Base-by-base conservation (phyloP, 2,888 invertebrate genomes). In the Meghimatium bilineatum region DNA sequence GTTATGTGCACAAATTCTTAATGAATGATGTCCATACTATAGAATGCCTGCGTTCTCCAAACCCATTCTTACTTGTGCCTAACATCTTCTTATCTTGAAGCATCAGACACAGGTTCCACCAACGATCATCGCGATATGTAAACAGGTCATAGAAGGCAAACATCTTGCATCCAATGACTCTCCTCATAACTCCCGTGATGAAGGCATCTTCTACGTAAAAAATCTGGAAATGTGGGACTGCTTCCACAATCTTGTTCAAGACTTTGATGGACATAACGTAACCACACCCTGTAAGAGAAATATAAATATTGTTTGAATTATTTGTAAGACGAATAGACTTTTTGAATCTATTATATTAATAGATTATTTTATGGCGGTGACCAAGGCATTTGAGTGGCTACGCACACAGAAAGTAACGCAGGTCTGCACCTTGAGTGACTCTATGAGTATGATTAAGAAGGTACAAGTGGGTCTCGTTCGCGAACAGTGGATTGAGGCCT, bases 201-300 rank as follows among this genome's bases (percentile, higher is more conserved):
- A 81, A 81, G 5, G 74, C 81, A 38, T 81, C 81, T 32, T 81
- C 81, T 20, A 74, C 44, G 5, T 63, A 23, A 12, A 81, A 23
- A 29, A 81, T 38, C 3, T 23, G 63, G 29, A 74, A 20, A 32
- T 81, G 60, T 12, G 74, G 74, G 8, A 32, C 72, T 0, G 20
- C 32, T 12, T 63, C 44, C 38, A 63, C 63, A 14, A 81, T 36
- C 6, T 74, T 26, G 6, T 1, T 38, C 14, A 81, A 3, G 5
- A 36, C 80, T 38, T 71, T 49, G 34, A 6, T 14, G 29, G 81
- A 81, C 38, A 81, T 17, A 6, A 81, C 23, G 44, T 81, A 81
- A 29, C 60, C 72, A 44, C 74, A 74, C 0, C 81, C 81, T 79
- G 69, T 1, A 12, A n/a, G n/a, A n/a, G n/a, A n/a, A n/a, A n/a